A percentile compares a stretch with the other conserved stretches of the same genome.
phyloP scores from a whole-genome alignment of 1,140 invertebrate species.

The Theocolax elegans region DNA sequence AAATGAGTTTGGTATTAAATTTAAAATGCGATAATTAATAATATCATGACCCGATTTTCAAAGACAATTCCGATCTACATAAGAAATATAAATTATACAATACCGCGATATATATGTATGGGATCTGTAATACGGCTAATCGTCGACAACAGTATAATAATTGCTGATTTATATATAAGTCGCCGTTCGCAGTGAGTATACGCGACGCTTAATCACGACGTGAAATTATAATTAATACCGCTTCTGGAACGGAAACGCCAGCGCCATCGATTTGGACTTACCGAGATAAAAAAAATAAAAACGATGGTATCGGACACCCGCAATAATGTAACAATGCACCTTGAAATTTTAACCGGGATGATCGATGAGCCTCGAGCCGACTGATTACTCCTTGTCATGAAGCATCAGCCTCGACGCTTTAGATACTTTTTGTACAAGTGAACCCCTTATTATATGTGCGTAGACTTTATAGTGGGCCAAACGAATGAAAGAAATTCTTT shows the following conservation, averaged over 20 bases:
- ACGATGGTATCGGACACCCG: slow-evolving; percentile 5
- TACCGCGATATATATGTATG: too few species aligned
- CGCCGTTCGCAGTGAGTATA: slow-evolving; percentile 39
- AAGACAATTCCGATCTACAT: too few species aligned
- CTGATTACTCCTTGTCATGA: slow-evolving; percentile 45
- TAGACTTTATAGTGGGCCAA: too few species aligned
- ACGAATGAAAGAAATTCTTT: too few species aligned
- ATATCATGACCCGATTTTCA: too few species aligned
- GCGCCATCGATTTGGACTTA: neutral
- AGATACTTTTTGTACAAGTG: neutral
- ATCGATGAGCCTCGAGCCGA: slow-evolving; percentile 41
- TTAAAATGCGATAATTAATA: too few species aligned
- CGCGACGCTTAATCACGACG: slow-evolving; percentile 41
- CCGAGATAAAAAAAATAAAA: slow-evolving; percentile 15
- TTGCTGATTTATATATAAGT: slow-evolving; percentile 50
- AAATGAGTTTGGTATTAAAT: too few species aligned
- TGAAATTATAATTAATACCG: slow-evolving; percentile 33
- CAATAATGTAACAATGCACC: slow-evolving; percentile 51
- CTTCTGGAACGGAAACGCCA: neutral
- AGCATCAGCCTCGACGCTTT: neutral
- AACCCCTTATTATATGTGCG: too few species aligned
- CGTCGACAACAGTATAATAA: slow-evolving; percentile 48
- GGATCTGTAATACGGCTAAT: too few species aligned
- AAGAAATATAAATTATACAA: too few species aligned
- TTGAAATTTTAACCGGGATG: slow-evolving; percentile 47